Evolutionary conservation across 2,888 invertebrate species (phyloP).

Genomic region (Girardia tigrina): DNA sequence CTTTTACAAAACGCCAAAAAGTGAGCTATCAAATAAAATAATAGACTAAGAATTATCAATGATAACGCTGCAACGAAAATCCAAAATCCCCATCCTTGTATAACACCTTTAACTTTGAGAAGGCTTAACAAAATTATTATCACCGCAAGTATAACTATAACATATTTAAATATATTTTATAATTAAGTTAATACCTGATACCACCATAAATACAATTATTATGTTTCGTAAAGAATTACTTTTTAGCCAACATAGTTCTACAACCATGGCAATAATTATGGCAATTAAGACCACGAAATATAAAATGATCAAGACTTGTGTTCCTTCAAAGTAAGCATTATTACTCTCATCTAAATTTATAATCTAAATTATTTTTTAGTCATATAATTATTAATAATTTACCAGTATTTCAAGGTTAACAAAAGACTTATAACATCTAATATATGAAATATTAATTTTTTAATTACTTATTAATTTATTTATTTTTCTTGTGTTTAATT

Average conservation of each 20-base stretch:
- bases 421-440: no score
- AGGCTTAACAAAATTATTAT: neutral
- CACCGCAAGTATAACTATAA: neutral
- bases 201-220: neutral
- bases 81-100: neutral
- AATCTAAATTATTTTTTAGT: neutral
- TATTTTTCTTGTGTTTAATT: no score
- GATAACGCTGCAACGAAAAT: neutral
- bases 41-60: neutral
- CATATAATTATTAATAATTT: no score
- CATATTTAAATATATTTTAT: neutral
- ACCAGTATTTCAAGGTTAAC: no score
- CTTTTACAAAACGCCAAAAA: neutral
- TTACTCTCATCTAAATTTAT: neutral
- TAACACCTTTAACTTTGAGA: neutral
- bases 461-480: no score
- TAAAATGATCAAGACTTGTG: neutral
- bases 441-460: no score
- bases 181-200: neutral
- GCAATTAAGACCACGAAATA: neutral
- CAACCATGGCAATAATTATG: neutral
- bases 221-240: neutral
- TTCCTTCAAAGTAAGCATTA: neutral
- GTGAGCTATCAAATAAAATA: neutral
- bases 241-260: neutral